Evolutionary conservation across 2,888 invertebrate genomes (phyloP).

Genomic region (Nemotelus nigrinus): DNA sequence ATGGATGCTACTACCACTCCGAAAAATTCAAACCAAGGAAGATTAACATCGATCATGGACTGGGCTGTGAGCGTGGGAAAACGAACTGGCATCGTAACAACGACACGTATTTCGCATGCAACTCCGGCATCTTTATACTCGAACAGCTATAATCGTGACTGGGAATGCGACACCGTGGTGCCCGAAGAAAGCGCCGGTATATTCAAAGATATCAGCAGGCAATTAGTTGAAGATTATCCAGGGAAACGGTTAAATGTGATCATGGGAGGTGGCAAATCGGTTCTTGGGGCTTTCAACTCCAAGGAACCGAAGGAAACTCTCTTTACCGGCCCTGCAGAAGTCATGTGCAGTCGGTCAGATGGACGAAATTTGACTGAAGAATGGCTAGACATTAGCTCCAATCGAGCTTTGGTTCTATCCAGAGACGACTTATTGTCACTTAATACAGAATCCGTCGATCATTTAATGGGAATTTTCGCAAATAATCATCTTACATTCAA

Average conservation of each 20-base stretch:
- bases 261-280: slow-evolving; percentile 71
- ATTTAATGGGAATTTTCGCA: slow-evolving; percentile 68
- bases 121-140: slow-evolving; percentile 72
- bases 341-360: slow-evolving; percentile 65
- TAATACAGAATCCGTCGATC: slow-evolving; percentile 63
- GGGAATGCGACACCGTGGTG: slow-evolving; percentile 69
- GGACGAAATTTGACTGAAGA: slow-evolving; percentile 68
- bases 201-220: slow-evolving; percentile 71
- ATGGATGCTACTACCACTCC: slow-evolving; percentile 62
- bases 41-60: slow-evolving; percentile 66
- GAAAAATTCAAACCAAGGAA: slow-evolving; percentile 63
- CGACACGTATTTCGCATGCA: slow-evolving; percentile 73
- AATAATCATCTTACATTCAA: slow-evolving; percentile 70
- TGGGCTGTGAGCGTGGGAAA: slow-evolving; percentile 71
- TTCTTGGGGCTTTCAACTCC: slow-evolving; percentile 67
- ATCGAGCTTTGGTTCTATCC: slow-evolving; percentile 64
- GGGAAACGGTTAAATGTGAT: slow-evolving; percentile 72
- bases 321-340: slow-evolving; percentile 29
- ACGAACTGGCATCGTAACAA: slow-evolving; percentile 73
- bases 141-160: slow-evolving; percentile 68
- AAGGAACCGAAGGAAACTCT: slow-evolving; percentile 47
- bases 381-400: slow-evolving; percentile 67
- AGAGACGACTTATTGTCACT: slow-evolving; percentile 63
- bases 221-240: slow-evolving; percentile 71
- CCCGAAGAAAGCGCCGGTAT: slow-evolving; percentile 58